These are phyloP conservation scores for Syngnathus scovelli DNA, from an alignment of 2,113 vertebrate species.

Conservation along the genomic window DNA sequence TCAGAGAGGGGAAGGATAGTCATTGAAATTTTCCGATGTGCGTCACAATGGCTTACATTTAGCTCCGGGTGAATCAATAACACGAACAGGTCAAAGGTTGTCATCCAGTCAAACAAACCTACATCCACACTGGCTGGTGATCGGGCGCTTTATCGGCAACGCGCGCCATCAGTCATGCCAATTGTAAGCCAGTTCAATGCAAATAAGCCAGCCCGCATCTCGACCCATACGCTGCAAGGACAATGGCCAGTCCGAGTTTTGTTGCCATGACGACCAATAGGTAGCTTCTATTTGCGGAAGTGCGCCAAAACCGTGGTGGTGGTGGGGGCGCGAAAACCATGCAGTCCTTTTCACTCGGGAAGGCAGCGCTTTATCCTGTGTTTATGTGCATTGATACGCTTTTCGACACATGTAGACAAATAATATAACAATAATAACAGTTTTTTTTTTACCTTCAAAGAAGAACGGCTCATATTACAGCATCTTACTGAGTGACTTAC, in stretches of 20 bases:
- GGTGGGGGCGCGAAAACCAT: background rate
- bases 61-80: conserved; percentile 19
- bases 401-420: too few species aligned
- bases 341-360: background rate
- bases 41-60: conserved; percentile 3
- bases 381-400: too few species aligned
- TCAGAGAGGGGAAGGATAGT: background rate
- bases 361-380: too few species aligned
- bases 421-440: too few species aligned
- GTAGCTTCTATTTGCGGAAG: background rate
- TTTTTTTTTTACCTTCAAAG: too few species aligned
- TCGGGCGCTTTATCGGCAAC: background rate
- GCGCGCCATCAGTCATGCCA: background rate
- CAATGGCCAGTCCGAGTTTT: background rate
- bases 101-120: background rate
- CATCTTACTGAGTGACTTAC: too few species aligned
- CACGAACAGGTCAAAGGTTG: conserved; percentile 4
- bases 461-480: too few species aligned
- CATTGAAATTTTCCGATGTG: background rate
- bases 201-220: background rate
- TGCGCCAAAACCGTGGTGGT: too few species aligned
- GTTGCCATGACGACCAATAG: background rate
- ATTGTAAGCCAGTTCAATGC: background rate
- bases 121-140: background rate
- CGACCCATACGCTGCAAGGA: background rate